Conservation (phyloP, 53 echinoderm and acorn worm species). For the Antedon mediterranea region DNA sequence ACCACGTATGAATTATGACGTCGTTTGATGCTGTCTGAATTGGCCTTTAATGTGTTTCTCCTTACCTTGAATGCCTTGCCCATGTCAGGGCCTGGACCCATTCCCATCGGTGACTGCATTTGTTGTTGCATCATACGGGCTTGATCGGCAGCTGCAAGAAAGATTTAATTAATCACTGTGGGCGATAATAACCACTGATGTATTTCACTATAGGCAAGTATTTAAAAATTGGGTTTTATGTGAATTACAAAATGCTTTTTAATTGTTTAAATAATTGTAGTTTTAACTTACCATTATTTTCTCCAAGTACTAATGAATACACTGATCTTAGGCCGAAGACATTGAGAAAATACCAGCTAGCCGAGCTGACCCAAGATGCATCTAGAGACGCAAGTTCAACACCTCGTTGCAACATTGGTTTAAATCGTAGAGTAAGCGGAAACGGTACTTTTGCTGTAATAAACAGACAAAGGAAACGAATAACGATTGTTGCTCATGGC, state of each 20-base stretch:
- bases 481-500: no score
- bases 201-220: not conserved
- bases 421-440: constrained; percentile 86
- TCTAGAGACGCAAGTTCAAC: constrained; percentile 89
- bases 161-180: constrained; percentile 1
- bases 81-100: constrained; percentile 59
- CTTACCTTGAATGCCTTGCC: constrained; percentile 86
- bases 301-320: constrained; percentile 85
- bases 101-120: constrained; percentile 80
- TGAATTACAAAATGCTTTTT: not conserved
- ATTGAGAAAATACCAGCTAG: constrained; percentile 97
- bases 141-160: constrained; percentile 77
- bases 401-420: constrained; percentile 92
- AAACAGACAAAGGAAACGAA: not conserved
- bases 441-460: constrained; percentile 89
- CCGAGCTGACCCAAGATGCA: constrained; percentile 94
- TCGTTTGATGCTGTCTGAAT: no score
- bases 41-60: no score
- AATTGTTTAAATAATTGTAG: not conserved
- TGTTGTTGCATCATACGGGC: constrained; percentile 95
- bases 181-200: not conserved
- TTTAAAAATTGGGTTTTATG: not conserved
- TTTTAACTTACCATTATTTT: constrained; percentile 77
- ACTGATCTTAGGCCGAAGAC: constrained; percentile 92
- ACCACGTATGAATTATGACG: no score